Conservation (phyloP, 2,113 vertebrate genomes). For the Genyomyrus donnyi region DNA sequence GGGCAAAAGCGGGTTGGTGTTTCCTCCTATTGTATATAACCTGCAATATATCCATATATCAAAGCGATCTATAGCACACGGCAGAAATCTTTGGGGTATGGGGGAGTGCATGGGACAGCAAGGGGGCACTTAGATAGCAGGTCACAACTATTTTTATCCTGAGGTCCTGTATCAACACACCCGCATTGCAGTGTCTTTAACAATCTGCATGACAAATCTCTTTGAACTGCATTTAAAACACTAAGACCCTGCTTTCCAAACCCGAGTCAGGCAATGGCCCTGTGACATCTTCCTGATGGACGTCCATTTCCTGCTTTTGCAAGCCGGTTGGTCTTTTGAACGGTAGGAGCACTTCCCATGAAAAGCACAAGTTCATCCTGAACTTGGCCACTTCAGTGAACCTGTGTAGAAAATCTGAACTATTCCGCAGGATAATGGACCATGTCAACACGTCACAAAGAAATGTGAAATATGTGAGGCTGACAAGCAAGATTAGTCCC, state of each 20-base stretch:
- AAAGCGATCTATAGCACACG: conserved; percentile 12
- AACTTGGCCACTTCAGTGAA: conserved; percentile 7
- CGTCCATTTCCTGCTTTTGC: not conserved
- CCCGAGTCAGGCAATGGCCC: conserved; percentile 1
- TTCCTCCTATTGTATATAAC: conserved; percentile 12
- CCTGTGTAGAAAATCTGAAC: conserved; percentile 20
- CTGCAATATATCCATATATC: conserved; percentile 21
- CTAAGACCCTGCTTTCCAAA: not conserved
- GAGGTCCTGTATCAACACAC: not conserved
- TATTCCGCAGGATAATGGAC: conserved; percentile 21
- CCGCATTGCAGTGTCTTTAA: not conserved
- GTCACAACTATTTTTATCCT: not conserved
- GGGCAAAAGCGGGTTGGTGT: not conserved
- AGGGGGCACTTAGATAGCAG: not conserved
- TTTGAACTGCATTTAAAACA: not conserved
- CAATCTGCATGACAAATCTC: conserved; percentile 2
- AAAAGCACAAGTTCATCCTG: not conserved
- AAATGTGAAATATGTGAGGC: conserved; percentile 28
- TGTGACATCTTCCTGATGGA: not conserved
- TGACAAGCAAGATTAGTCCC: conserved; percentile 18
- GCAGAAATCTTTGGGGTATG: conserved; percentile 17
- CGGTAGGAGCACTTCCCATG: not conserved
- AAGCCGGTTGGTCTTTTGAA: not conserved
- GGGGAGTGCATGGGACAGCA: not conserved
- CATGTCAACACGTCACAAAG: conserved; percentile 28